phyloP scores from a whole-genome alignment of 2,113 vertebrate species.

The Apodemus sylvaticus region DNA sequence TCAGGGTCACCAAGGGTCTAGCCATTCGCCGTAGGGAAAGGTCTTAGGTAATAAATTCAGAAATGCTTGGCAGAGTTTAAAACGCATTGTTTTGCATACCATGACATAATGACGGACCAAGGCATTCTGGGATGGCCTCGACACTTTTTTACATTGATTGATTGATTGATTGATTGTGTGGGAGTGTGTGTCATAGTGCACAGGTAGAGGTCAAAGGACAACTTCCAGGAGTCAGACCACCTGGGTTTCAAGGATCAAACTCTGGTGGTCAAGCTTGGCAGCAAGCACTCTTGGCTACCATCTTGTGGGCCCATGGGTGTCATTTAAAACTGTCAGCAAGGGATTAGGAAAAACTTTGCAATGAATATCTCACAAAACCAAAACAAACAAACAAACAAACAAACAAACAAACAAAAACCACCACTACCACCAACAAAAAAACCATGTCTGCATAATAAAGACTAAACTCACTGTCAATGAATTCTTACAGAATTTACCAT shows the following conservation, averaged over 20 bases:
- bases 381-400: slow-evolving; percentile 8
- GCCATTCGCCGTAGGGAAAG: neutral
- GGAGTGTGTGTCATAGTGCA: neutral
- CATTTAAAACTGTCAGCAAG: neutral
- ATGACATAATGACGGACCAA: neutral
- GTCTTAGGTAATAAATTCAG: neutral
- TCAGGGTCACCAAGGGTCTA: neutral
- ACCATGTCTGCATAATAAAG: neutral
- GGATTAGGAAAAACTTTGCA: neutral
- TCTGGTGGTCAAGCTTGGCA: neutral
- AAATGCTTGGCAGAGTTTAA: neutral
- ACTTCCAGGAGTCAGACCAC: neutral
- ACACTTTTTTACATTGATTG: neutral
- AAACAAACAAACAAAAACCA: neutral
- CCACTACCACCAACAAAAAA: neutral
- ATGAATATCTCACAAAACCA: neutral
- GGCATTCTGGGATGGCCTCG: neutral
- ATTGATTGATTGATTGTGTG: neutral
- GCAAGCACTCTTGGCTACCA: neutral
- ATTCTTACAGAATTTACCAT: neutral
- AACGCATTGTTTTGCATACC: neutral
- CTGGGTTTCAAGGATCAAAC: neutral
- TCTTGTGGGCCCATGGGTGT: neutral
- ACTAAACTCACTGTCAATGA: neutral
- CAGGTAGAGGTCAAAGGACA: neutral